These are phyloP conservation scores for Leptothorax acervorum DNA, from an alignment of 2,888 invertebrate genomes.

Conservation along the genomic window DNA sequence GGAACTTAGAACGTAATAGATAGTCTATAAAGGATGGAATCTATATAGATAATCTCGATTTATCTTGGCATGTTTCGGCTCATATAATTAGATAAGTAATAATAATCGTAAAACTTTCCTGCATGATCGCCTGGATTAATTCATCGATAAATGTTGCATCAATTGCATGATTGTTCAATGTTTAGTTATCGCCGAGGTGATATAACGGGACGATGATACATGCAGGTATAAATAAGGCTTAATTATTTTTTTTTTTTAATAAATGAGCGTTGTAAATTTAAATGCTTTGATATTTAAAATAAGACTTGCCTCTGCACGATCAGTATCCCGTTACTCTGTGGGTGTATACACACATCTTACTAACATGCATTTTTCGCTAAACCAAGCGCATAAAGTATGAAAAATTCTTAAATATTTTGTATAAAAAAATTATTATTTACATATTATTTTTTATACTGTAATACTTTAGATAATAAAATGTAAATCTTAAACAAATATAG, in stretches of 20 bases:
- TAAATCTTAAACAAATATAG: background rate
- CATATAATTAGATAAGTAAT: conserved; percentile 56
- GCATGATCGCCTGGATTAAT: conserved; percentile 49
- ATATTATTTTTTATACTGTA: background rate
- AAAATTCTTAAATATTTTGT: background rate
- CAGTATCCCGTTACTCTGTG: conserved; percentile 51
- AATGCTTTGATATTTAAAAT: conserved; percentile 5
- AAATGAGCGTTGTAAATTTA: background rate
- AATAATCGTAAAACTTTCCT: conserved; percentile 44
- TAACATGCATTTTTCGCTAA: conserved; percentile 52
- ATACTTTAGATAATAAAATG: background rate
- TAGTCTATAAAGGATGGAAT: conserved; percentile 59
- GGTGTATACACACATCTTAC: conserved; percentile 54
- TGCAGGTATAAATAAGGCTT: background rate
- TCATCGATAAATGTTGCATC: conserved; percentile 45
- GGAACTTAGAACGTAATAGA: conserved; percentile 62
- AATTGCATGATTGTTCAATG: conserved; percentile 60
- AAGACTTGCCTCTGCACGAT: background rate
- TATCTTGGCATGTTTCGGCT: conserved; percentile 64
- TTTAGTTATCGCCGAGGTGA: conserved; percentile 59
- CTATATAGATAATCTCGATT: conserved; percentile 45
- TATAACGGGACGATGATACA: conserved; percentile 45
- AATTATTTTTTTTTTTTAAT: conserved; percentile 17
- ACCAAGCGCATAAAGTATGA: conserved; percentile 33
- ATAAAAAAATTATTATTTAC: too few species aligned